Evolutionary conservation across 2,888 invertebrate species (phyloP), one percentile per base, ranked within the genome.

Genomic region (Pristionchus fissidentatus): DNA sequence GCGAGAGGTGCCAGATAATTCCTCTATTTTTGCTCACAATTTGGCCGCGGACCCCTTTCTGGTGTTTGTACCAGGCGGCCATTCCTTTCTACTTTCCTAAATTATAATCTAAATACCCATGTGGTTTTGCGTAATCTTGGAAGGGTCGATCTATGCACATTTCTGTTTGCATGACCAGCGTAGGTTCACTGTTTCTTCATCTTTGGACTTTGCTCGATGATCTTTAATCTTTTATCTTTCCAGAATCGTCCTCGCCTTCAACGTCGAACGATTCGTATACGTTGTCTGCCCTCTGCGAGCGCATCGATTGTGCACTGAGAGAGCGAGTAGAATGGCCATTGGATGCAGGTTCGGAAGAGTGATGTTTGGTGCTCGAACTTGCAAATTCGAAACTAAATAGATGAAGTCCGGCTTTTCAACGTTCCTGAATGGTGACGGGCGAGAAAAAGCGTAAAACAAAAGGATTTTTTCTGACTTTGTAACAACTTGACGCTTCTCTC

Each of bases 221-320:
- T 73, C 73, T 73, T 8, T 73, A 35, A 66, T 22, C 73, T 46
- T 41, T 49, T 22, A n/a, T 26, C 3, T 80, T 86, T 89, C 79
- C 84, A 92, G 92, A 83, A 89, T 92, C 46, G 92, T 92, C 3
- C 90, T 92, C 10, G 91, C 92, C 32, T 92, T 92, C 87, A 92
- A 92, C 85, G 85, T 92, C 29, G 92, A 92, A 84, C 85, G 92
- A n/a, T 92, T 91, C 85, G 88, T 92, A 26, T 92, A 90, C 83
- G 92, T 92, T n/a, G 91, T 91, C 60, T 88, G 88, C 80, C 92
- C 92, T 8, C 84, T 92, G 52, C 87, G 88, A 66, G 89, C 90
- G 2, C 90, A 90, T 86, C 86, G 90, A 38, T 83, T 89, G 60
- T 90, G 92, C 81, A 90, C 90, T 10, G 87, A 88, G 22, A 85